Conservation (phyloP, 1,140 invertebrate species). For the Dreissena polymorpha region DNA sequence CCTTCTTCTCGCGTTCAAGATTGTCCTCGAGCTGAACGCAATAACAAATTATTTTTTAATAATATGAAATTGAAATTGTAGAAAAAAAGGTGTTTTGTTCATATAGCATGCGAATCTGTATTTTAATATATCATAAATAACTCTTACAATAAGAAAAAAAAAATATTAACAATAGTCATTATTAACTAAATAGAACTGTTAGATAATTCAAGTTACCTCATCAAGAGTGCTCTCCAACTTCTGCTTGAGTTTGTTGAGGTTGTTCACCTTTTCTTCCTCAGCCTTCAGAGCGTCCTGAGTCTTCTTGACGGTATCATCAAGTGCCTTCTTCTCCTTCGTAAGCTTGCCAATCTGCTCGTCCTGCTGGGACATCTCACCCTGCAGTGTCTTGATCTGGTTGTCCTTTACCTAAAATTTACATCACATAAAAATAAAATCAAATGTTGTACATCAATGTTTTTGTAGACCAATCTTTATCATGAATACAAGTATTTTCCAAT, state of each 20-base stretch:
- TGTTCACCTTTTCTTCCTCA: conserved; percentile 99
- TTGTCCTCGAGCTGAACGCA: conserved; percentile 90
- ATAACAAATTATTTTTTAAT: too few species aligned
- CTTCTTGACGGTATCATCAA: conserved; percentile 96
- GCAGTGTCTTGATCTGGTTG: conserved; percentile 98
- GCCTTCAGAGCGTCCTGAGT: conserved; percentile 96
- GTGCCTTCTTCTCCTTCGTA: conserved; percentile 99
- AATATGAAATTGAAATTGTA: too few species aligned
- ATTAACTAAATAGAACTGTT: background rate
- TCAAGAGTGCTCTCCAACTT: conserved; percentile 98
- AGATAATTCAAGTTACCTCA: conserved; percentile 81
- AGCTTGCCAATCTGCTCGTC: conserved; percentile 99
- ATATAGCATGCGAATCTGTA: background rate
- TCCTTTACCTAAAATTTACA: conserved; percentile 86
- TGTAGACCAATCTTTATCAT: too few species aligned
- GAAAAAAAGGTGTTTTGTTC: too few species aligned
- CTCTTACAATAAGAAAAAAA: too few species aligned
- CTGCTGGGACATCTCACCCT: conserved; percentile 96
- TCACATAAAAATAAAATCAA: too few species aligned
- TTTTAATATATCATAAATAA: too few species aligned
- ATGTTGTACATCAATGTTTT: too few species aligned
- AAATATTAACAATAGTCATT: background rate
- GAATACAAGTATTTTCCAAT: too few species aligned
- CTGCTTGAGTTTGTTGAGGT: conserved; percentile 98
- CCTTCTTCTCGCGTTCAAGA: conserved; percentile 98